Base-by-base conservation (phyloP, 64 coral and sea anemone genomes). In the Pocillopora verrucosa region DNA sequence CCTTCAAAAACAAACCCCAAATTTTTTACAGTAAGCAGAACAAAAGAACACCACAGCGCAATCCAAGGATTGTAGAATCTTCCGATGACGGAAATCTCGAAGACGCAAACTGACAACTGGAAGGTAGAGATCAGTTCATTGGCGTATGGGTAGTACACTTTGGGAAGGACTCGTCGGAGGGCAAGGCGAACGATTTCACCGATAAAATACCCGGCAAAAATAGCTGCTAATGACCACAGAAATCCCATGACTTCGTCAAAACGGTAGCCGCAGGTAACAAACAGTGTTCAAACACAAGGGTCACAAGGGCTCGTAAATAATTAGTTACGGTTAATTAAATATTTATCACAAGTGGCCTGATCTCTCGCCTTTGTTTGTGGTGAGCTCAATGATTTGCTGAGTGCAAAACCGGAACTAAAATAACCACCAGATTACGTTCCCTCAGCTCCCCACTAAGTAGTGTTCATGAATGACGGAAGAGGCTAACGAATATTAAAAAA, bases 61-160 rank as follows among this genome's bases (percentile, higher is more conserved):
- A 96, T 68, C 72, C 73, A 90, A 15, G 58, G 58, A 73, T 62
- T 96, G 73, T 96, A 93, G 91, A 93, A 96, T 58, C 82, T 96
- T 61, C 95, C 95, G 30, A 96, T 85, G 14, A 96, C 95, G 19
- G 80, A 65, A 34, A 96, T 87, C 76, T 96, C 95, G 88, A 96
- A 96, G 4, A 93, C 58, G 82, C 88, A 84, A 13, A 89, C 91
- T n/a, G 95, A 96, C 58, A 93, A 87, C 68, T 96, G 82, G 62
- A 90, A 96, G 0, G 95, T 90, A 51, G 95, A 96, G 58, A 96
- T 93, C 61, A 96, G 37, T 84, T 96, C 95, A 9, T 89, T 92
- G 1, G 92, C 95, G 75, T 92, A 92, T 1, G 25, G 13, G 58
- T 90, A 84, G 70, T 91, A 79, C 3, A 56, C 34, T 26, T 67